Base-by-base conservation (phyloP, 2,113 vertebrate species). In the Hippoglossus stenolepis region DNA sequence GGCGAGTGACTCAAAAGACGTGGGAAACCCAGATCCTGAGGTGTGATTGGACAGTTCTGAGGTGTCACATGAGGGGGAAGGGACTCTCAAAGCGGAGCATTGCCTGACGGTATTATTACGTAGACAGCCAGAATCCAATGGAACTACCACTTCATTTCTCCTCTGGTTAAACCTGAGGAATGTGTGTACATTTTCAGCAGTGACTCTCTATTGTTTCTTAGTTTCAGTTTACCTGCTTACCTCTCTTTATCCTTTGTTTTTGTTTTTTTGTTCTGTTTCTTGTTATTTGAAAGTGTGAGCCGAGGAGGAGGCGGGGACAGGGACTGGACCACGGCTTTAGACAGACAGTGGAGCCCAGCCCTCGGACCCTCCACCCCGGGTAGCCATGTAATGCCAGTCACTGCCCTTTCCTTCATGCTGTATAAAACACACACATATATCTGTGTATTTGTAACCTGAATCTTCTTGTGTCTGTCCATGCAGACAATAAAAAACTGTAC, bases 401-500 rank as follows among this genome's bases (percentile, higher is more conserved):
- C 95, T 95, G 95, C 94, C 94, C 92, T 92, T 94, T 93, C 92
- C 92, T 94, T 94, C 93, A 93, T 87, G 86, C 94, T 95, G 95
- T 97, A 86, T 95, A 95, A 96, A 95, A 89, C 89, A 90, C 90
- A 92, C 89, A 94, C 94, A 93, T 95, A 95, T 95, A 95, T 95
- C 95, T 95, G 94, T 95, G 94, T 95, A 93, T 95, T 95, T 96
- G 95, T 96, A 94, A 94, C 94, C 95, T 90, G 94, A 96, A 94
- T 94, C 93, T 95, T 95, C 94, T 94, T 90, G 93, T 94, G 95
- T 96, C 95, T 94, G 93, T 94, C 77, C 93, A 93, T 93, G 95
- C 96, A 93, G 92, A 95, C 94, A 92, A 95, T 96, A 96, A 96
- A 95, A 95, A 95, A 95, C 95, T 96, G 95, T 95, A 95, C 95